Evolutionary conservation across 2,888 invertebrate species (phyloP).

Genomic region (Blastobasis lacticolella): DNA sequence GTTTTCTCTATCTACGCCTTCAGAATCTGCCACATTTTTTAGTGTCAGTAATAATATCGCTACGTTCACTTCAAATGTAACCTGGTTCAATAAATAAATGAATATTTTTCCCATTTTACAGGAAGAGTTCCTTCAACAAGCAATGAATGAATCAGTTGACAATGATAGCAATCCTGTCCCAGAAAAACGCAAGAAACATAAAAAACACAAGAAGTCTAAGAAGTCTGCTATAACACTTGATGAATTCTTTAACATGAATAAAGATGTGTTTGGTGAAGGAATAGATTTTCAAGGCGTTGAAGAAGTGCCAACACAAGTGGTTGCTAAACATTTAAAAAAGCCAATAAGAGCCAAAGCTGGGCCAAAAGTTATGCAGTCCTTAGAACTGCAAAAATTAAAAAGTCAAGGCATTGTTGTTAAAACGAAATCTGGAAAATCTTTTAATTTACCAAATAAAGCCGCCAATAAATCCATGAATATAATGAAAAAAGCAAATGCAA

Average conservation of each 20-base stretch:
- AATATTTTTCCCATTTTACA: constrained; percentile 24
- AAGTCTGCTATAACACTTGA: constrained; percentile 62
- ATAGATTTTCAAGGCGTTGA: constrained; percentile 61
- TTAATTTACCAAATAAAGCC: not conserved
- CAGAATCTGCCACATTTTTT: too few relatives aligned
- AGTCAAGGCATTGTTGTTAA: constrained; percentile 57
- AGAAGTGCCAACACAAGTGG: constrained; percentile 57
- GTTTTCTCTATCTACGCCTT: too few relatives aligned
- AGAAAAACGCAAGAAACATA: constrained; percentile 52
- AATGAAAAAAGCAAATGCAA: constrained; percentile 6
- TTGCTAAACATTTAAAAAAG: constrained; percentile 46
- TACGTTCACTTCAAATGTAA: too few relatives aligned
- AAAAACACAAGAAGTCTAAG: constrained; percentile 64
- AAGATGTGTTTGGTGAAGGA: constrained; percentile 65
- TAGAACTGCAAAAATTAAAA: constrained; percentile 53
- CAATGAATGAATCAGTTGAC: constrained; percentile 42
- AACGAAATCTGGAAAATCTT: constrained; percentile 30
- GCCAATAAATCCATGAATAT: not conserved
- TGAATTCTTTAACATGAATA: constrained; percentile 66
- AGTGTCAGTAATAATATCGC: too few relatives aligned
- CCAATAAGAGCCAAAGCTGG: constrained; percentile 15
- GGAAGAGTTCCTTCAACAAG: constrained; percentile 54
- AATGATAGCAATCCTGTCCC: constrained; percentile 16
- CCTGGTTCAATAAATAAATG: too few relatives aligned
- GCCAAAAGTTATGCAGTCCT: constrained; percentile 27